Evolutionary conservation across 2,113 vertebrate genomes (phyloP).

Genomic region (Lepisosteus oculatus): DNA sequence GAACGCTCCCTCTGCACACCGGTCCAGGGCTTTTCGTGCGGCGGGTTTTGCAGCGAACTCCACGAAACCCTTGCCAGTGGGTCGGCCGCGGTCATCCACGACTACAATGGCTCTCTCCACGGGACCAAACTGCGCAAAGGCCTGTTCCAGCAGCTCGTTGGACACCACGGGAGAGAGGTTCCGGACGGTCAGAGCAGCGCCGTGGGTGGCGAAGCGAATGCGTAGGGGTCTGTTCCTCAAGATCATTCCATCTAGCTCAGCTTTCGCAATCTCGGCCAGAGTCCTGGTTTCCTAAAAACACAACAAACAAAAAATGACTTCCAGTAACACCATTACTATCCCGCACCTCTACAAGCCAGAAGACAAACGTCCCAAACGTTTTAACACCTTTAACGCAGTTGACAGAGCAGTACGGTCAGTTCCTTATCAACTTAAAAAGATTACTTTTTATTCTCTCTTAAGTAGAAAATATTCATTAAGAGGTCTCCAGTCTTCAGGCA

Average conservation of each 20-base stretch:
- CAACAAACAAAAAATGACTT: not conserved
- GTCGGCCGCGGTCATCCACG: conserved; percentile 90
- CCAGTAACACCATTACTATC: too few relatives aligned
- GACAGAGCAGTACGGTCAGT: too few relatives aligned
- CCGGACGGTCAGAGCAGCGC: conserved; percentile 85
- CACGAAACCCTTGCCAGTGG: conserved; percentile 89
- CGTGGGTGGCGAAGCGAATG: conserved; percentile 89
- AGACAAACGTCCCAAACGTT: too few relatives aligned
- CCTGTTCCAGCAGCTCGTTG: conserved; percentile 94
- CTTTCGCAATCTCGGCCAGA: conserved; percentile 94
- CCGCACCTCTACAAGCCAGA: too few relatives aligned
- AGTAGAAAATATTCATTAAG: too few relatives aligned
- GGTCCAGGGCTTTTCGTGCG: conserved; percentile 91
- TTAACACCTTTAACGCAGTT: too few relatives aligned
- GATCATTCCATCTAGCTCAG: conserved; percentile 88
- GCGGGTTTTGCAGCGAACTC: conserved; percentile 92
- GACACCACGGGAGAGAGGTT: conserved; percentile 91
- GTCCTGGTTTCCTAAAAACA: conserved; percentile 86
- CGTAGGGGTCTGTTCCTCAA: conserved; percentile 86
- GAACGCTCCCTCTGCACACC: conserved; percentile 89
- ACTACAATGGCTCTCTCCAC: conserved; percentile 91
- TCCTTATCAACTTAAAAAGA: too few relatives aligned
- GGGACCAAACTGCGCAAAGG: conserved; percentile 89
- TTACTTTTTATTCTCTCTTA: too few relatives aligned
- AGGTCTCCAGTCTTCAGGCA: too few relatives aligned